Evolutionary conservation across 2,113 vertebrate species (phyloP), one percentile per base, ranked within the genome.

Genomic region (Natator depressus): DNA sequence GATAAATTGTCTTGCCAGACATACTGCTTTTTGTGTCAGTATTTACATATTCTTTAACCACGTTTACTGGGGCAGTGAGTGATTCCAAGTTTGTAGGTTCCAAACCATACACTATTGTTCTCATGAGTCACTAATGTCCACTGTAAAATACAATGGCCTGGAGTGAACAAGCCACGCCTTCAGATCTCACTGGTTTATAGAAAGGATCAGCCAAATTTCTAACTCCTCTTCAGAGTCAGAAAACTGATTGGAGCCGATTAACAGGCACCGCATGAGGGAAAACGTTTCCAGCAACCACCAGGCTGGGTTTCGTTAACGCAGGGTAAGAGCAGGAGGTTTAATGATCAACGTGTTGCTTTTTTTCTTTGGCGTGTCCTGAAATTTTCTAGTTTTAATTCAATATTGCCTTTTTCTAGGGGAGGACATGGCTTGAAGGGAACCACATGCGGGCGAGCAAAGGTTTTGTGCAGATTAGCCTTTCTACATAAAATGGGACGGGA

Each of bases 1-100:
- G 92, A 96, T 90, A 69, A 94, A 91, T 96, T 95, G 97, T 84
- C 96, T 90, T 22, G 91, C 94, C 49, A 85, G 88, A 86, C 86
- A 38, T 22, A 17, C 92, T 14, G 89, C 85, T 76, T 79, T 91
- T 75, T n/a, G 88, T 91, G 50, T 22, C 93, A 1, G 69, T 97
- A 97, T 96, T 96, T 97, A 97, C 97, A 95, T 1, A 62, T 0
- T 49, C 31, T 57, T 62, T 5, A 29, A 87, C 83, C 69, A 88
- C 38, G 49, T 9, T 29, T 4, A 42, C 57, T 65, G 9, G 94
- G 89, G 84, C 86, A 83, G 50, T 4, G 87, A 35, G 5, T 17
- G n/a, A 80, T 82, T 13, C 80, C 78, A 84, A 94, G 87, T 87
- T 88, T 27, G 82, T 8, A 1, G 0, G 38, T 31, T 65, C 62